Percentiles rank a stretch among this genome's conserved stretches.
phyloP scores from a whole-genome alignment of 2,113 vertebrate species.

The Bufo bufo region DNA sequence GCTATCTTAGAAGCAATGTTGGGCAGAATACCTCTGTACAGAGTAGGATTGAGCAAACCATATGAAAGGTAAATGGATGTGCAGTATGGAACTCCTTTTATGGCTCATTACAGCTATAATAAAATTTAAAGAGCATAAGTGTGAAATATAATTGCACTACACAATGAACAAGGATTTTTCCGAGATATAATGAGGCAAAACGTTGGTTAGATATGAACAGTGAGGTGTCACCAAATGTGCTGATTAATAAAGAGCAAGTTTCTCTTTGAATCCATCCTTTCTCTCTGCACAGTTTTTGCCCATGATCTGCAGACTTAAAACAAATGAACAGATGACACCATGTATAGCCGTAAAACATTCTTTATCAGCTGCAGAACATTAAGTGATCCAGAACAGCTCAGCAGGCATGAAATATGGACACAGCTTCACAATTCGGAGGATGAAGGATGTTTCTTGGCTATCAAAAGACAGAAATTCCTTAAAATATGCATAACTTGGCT shows the following conservation, averaged over 20 bases:
- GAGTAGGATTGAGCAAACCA: no score
- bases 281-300: slow-evolving; percentile 1
- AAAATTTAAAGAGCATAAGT: not conserved
- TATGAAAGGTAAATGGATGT: no score
- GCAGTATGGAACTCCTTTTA: no score
- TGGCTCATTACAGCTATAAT: not conserved
- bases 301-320: slow-evolving; percentile 26
- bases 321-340: slow-evolving; percentile 30
- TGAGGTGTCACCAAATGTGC: not conserved
- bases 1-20: no score
- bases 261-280: slow-evolving; percentile 1
- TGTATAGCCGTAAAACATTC: slow-evolving; percentile 43
- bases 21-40: no score
- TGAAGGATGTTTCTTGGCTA: slow-evolving; percentile 20
- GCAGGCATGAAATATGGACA: slow-evolving; percentile 18
- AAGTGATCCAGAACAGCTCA: slow-evolving; percentile 15
- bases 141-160: not conserved
- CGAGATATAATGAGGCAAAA: not conserved
- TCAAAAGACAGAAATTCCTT: slow-evolving; percentile 18
- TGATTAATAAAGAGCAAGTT: not conserved
- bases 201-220: not conserved
- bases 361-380: slow-evolving; percentile 46
- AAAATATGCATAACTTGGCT: not conserved
- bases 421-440: not conserved
- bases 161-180: not conserved